Conservation (phyloP, 2,797 vertebrate species). For the Synanceia verrucosa region DNA sequence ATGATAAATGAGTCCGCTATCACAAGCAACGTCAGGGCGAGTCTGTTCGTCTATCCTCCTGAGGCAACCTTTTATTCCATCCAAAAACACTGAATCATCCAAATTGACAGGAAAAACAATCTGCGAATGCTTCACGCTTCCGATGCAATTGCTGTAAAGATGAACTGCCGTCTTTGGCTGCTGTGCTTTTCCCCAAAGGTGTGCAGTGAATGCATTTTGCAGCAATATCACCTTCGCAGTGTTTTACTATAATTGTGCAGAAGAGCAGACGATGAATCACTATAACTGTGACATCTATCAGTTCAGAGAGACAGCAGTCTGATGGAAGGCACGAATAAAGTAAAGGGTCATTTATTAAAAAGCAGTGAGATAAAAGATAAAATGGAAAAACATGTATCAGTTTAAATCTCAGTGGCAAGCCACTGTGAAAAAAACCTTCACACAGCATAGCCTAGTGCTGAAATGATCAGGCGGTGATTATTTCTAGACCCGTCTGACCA, state of each 20-base stretch:
- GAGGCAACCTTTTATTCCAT: slow-evolving; percentile 57
- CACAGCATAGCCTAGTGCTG: not conserved
- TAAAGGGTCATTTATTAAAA: not conserved
- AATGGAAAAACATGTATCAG: not conserved
- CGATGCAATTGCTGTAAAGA: slow-evolving; percentile 39
- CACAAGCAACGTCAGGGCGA: slow-evolving; percentile 48
- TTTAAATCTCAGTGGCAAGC: slow-evolving; percentile 6
- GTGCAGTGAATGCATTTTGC: slow-evolving; percentile 16
- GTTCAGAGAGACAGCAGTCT: slow-evolving; percentile 4
- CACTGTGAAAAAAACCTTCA: not conserved
- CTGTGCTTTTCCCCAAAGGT: slow-evolving; percentile 28
- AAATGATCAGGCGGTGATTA: not conserved
- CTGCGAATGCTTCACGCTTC: slow-evolving; percentile 36
- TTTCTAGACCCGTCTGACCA: not conserved
- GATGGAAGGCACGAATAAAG: not conserved
- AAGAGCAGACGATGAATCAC: slow-evolving; percentile 9
- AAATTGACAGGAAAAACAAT: slow-evolving; percentile 69
- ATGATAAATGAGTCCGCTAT: slow-evolving; percentile 63
- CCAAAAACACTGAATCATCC: slow-evolving; percentile 66
- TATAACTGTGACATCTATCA: slow-evolving; percentile 6
- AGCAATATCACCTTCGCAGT: slow-evolving; percentile 5
- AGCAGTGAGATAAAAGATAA: no score
- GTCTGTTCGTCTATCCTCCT: slow-evolving; percentile 45
- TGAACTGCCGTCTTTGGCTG: slow-evolving; percentile 14
- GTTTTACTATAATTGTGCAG: slow-evolving; percentile 1